Conservation (phyloP, 2,797 vertebrate genomes). For the Myripristis murdjan region DNA sequence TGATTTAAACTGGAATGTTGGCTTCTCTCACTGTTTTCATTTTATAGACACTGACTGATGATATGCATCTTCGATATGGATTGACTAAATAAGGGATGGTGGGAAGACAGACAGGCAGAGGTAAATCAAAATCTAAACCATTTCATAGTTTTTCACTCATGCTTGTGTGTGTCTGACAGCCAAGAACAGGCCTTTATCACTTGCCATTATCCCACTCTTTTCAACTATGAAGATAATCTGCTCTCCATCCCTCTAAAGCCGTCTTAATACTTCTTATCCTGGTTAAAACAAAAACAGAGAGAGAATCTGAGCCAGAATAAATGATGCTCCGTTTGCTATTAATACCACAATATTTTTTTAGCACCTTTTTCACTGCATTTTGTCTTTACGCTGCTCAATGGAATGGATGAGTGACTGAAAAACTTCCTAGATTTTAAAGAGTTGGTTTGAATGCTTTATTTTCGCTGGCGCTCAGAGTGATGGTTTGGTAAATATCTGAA, state of each 20-base stretch:
- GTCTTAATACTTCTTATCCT: no score
- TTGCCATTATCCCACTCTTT: not conserved
- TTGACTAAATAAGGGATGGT: conserved; percentile 1
- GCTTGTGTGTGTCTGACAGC: not conserved
- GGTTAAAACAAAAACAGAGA: no score
- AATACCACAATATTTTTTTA: no score
- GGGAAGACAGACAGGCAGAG: conserved; percentile 2
- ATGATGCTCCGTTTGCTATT: no score
- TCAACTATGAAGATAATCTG: not conserved
- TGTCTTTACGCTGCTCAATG: no score
- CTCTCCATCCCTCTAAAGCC: not conserved
- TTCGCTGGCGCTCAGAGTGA: no score
- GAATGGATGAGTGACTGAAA: no score
- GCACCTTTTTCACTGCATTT: no score
- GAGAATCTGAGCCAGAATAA: no score
- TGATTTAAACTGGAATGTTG: conserved; percentile 4
- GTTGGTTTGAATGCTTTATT: no score
- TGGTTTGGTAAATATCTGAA: no score
- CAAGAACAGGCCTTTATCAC: not conserved
- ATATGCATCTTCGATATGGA: not conserved
- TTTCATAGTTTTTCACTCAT: not conserved
- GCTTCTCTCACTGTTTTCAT: not conserved
- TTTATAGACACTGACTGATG: conserved; percentile 1
- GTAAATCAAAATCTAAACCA: not conserved
- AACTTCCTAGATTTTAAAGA: no score